phyloP scores from a whole-genome alignment of 2,888 invertebrate genomes.

The Drosophila longiperda region DNA sequence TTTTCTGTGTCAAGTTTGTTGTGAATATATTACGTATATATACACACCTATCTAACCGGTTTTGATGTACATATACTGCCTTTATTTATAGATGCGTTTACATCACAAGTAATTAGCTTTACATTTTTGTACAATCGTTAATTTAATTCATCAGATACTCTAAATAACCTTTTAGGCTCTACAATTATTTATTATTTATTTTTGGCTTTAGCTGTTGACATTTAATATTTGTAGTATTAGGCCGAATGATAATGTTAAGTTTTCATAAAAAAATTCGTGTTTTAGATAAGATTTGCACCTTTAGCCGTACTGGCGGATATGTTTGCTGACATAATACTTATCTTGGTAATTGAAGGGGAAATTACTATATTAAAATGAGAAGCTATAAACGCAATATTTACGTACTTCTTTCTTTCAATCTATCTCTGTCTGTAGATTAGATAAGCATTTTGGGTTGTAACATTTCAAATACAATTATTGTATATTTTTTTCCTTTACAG shows the following conservation, averaged over 20 bases:
- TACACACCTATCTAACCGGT: slow-evolving; percentile 35
- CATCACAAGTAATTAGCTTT: slow-evolving; percentile 32
- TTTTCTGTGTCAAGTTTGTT: slow-evolving; percentile 67
- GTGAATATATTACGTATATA: background rate
- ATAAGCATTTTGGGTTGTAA: slow-evolving; percentile 34
- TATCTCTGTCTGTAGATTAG: slow-evolving; percentile 29
- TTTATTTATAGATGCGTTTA: slow-evolving; percentile 15
- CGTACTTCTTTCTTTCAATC: slow-evolving; percentile 4
- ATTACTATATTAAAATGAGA: slow-evolving; percentile 19
- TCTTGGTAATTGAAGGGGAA: slow-evolving; percentile 5
- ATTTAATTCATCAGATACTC: background rate
- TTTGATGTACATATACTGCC: slow-evolving; percentile 15
- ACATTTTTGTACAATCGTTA: slow-evolving; percentile 1
- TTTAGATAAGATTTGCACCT: slow-evolving; percentile 39
- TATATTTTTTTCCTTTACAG: slow-evolving; percentile 21
- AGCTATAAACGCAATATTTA: slow-evolving; percentile 21
- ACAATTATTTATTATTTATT: background rate
- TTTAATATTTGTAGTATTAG: slow-evolving; percentile 9
- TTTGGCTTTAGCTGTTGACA: slow-evolving; percentile 9
- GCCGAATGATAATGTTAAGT: slow-evolving; percentile 13
- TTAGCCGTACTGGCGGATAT: slow-evolving; percentile 9
- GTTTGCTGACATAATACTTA: slow-evolving; percentile 16
- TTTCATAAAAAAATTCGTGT: slow-evolving; percentile 3
- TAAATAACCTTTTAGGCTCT: background rate
- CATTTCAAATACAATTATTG: slow-evolving; percentile 17